Evolutionary conservation across 92 coral and sea anemone genomes (phyloP), one percentile per base, ranked within the genome.

Genomic region (Pocillopora grandis): DNA sequence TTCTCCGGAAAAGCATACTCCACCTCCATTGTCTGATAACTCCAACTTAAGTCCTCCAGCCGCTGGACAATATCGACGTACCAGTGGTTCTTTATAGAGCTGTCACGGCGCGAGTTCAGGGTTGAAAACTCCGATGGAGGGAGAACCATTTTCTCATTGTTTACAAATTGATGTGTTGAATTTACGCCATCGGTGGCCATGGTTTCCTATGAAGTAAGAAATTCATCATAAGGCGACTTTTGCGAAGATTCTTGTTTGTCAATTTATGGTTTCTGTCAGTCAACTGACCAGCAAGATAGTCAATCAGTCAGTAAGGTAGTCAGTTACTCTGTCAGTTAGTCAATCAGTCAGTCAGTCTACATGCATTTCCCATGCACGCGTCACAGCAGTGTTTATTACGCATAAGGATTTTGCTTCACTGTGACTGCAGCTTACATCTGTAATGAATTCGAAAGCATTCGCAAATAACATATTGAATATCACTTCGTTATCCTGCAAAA

Each of bases 41-140:
- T 91, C 95, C 92, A 92, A 12, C 87, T 90, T 80, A 94, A 85
- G 80, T 93, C 89, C 65, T 91, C 95, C 73, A 94, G 66, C 12
- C 92, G 98, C 13, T 91, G 98, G 18, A 89, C 72, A 0, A 94
- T 62, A 17, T 94, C 91, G 21, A 84, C 71, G 79, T 94, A 92
- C 98, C 97, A 93, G 87, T 89, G 91, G 31, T 86, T 93, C 48
- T 88, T 88, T 76, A 85, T 80, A 72, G 65, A 76, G 36, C 72
- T 70, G 16, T 58, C 61, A 11, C 80, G 48, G 19, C 52, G 66
- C 2, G 86, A 74, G 8, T 1, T 21, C 33, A n/a, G 49, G 31
- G 69, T 21, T 0, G 66, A n/a, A 11, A 9, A 13, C 67, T 80
- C 58, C 18, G 48, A 80, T 37, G 68, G 37, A 33, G 68, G 76